Percentiles rank a stretch among this genome's conserved stretches.
phyloP scores from a whole-genome alignment of 2,113 vertebrate species.

The Pterophyllum scalare region DNA sequence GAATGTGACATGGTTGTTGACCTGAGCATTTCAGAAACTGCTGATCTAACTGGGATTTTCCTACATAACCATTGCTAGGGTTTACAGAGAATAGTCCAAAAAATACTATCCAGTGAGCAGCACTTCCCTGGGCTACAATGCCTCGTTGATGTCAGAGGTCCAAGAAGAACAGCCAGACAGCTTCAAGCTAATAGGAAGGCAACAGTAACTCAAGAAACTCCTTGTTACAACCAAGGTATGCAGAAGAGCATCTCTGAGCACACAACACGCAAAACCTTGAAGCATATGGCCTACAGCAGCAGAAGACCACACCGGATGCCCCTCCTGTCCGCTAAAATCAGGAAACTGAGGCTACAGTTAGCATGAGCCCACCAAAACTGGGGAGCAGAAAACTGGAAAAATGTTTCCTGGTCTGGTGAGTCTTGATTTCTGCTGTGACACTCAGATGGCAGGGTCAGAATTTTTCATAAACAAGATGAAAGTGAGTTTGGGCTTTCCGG shows the following conservation, averaged over 20 bases:
- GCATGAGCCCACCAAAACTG: not conserved
- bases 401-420: not conserved
- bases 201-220: not conserved
- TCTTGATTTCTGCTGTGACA: not conserved
- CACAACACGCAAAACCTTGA: not conserved
- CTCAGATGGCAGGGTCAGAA: not conserved
- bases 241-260: not conserved
- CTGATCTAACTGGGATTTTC: not conserved
- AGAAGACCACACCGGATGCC: not conserved
- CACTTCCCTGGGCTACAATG: too few relatives aligned
- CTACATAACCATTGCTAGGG: not conserved
- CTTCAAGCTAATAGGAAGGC: not conserved
- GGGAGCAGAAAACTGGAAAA: not conserved
- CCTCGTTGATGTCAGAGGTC: not conserved
- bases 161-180: not conserved
- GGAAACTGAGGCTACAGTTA: not conserved
- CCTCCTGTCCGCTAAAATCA: not conserved
- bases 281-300: not conserved
- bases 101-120: not conserved
- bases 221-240: not conserved
- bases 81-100: not conserved
- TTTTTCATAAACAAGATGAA: not conserved
- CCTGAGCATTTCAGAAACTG: too few relatives aligned
- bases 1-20: not conserved
- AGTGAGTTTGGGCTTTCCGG: not conserved